These are phyloP conservation scores for Pseudomyrmex cubaensis DNA, from an alignment of 1,140 invertebrate genomes.

Conservation along the genomic window DNA sequence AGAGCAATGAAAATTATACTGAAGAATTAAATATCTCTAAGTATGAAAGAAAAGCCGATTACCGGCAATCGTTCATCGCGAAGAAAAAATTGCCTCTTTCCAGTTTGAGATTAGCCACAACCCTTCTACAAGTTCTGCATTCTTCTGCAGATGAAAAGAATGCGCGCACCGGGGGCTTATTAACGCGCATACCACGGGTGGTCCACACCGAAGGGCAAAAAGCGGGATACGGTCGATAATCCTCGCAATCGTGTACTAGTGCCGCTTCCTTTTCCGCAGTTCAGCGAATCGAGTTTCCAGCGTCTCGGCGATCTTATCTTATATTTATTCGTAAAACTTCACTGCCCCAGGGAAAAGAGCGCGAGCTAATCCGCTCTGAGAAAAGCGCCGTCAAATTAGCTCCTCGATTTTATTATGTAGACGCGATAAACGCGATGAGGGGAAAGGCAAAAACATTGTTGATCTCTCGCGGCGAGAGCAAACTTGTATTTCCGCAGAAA, in stretches of 20 bases:
- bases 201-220: conserved; percentile 26
- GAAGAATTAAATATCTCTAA: neutral
- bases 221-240: conserved; percentile 25
- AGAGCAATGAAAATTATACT: neutral
- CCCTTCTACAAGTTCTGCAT: neutral
- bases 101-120: neutral
- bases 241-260: conserved; percentile 25
- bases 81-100: neutral
- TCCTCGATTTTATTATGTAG: neutral
- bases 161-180: conserved; percentile 13
- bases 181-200: conserved; percentile 33
- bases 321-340: conserved; percentile 11
- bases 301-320: conserved; percentile 10
- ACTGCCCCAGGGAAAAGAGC: neutral
- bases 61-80: neutral
- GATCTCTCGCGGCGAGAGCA: no score
- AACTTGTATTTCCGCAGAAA: neutral
- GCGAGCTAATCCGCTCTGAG: neutral
- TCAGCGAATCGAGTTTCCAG: conserved; percentile 23
- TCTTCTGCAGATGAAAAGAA: neutral
- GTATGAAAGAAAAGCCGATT: neutral
- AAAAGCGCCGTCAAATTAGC: conserved; percentile 1
- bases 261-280: conserved; percentile 25
- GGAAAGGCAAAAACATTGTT: no score
- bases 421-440: neutral